Conservation (phyloP, 2,113 vertebrate species). For the Osmerus eperlanus region DNA sequence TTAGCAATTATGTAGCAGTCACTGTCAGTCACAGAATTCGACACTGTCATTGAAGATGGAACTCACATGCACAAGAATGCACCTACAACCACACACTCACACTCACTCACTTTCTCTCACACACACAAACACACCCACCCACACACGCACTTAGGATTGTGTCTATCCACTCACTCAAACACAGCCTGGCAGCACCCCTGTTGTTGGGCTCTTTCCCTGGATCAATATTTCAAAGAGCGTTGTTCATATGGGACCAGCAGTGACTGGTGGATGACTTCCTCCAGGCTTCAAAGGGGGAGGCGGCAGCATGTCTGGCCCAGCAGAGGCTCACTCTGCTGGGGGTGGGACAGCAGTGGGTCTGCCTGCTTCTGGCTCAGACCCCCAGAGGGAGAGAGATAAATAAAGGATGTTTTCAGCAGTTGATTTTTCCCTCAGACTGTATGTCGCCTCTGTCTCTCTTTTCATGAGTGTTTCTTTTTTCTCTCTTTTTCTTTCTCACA, state of each 20-base stretch:
- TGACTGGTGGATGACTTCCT: slow-evolving; percentile 41
- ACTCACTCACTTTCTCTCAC: too few species aligned
- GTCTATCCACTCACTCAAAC: slow-evolving; percentile 12
- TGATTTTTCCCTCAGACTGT: neutral
- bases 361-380: neutral
- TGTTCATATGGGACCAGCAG: slow-evolving; percentile 31
- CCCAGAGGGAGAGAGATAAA: neutral
- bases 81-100: neutral
- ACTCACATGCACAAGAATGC: too few species aligned
- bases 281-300: slow-evolving; percentile 41
- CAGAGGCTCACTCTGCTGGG: slow-evolving; percentile 10
- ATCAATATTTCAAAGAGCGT: slow-evolving; percentile 37
- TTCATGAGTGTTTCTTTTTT: too few species aligned
- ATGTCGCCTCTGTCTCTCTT: too few species aligned
- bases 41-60: too few species aligned
- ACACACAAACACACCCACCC: slow-evolving; percentile 13
- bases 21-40: too few species aligned
- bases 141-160: slow-evolving; percentile 37
- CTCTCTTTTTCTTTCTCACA: too few species aligned
- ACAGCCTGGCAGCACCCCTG: neutral
- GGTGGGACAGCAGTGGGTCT: neutral
- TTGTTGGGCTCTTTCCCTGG: neutral
- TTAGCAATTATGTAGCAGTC: too few species aligned
- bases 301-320: neutral
- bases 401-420: neutral